A percentile compares a stretch with the other conserved stretches of the same genome.
Conservation (phyloP, 2,797 vertebrate species). For the Glossophaga mutica region DNA sequence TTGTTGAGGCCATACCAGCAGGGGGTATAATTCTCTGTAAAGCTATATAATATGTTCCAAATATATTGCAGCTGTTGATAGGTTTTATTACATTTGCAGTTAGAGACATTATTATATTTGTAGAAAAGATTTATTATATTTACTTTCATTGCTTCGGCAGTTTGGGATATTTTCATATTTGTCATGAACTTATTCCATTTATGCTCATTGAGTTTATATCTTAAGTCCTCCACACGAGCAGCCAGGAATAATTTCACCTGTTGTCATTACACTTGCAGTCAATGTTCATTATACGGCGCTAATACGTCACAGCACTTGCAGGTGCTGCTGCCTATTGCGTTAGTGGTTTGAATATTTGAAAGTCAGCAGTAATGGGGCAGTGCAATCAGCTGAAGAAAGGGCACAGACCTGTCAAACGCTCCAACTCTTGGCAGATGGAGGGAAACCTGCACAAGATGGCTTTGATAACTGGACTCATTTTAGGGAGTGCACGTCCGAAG, state of each 20-base stretch:
- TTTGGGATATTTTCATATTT: conserved; percentile 83
- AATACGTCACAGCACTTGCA: conserved; percentile 81
- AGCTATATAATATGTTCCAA: conserved; percentile 83
- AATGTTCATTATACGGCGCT: conserved; percentile 80
- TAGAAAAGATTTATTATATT: conserved; percentile 83
- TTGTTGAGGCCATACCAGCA: conserved; percentile 80
- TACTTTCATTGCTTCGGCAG: conserved; percentile 81
- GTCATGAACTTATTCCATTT: conserved; percentile 81
- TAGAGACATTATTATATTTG: conserved; percentile 82
- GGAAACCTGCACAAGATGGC: background rate
- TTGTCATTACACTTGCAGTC: conserved; percentile 81
- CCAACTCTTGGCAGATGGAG: conserved; percentile 3
- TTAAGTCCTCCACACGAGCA: conserved; percentile 75
- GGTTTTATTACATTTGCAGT: conserved; percentile 84
- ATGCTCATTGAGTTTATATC: conserved; percentile 77
- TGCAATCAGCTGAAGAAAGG: conserved; percentile 67
- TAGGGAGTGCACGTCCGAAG: background rate
- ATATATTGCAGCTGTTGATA: conserved; percentile 85
- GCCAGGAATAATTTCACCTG: conserved; percentile 83
- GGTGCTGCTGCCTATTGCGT: conserved; percentile 80
- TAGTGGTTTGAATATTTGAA: conserved; percentile 75
- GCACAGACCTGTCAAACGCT: conserved; percentile 42
- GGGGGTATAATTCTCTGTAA: conserved; percentile 82
- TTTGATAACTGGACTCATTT: background rate
- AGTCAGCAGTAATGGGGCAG: conserved; percentile 67